A percentile compares a stretch with the other conserved stretches of the same genome.
phyloP scores from a whole-genome alignment of 2,888 invertebrate species.

The Euzophera pinguis region DNA sequence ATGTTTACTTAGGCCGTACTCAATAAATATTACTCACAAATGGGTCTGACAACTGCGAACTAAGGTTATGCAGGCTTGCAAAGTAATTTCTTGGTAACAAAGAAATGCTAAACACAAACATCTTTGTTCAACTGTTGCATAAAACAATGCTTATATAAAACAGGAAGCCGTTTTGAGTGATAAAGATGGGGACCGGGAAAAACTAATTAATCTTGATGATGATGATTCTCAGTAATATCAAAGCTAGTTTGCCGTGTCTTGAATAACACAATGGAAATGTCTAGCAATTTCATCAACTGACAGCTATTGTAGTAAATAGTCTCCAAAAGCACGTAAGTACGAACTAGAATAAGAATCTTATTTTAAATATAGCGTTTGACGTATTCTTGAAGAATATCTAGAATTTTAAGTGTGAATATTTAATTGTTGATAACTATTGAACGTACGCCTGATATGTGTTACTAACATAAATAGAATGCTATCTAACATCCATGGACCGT shows the following conservation, averaged over 20 bases:
- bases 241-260: constrained; percentile 1
- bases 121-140: constrained; percentile 4
- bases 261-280: neutral
- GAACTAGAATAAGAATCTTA: too few relatives aligned
- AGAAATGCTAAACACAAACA: constrained; percentile 1
- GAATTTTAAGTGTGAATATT: too few relatives aligned
- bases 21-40: constrained; percentile 4
- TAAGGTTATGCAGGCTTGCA: constrained; percentile 4
- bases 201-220: constrained; percentile 7
- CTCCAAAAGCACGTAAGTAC: neutral
- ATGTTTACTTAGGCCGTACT: constrained; percentile 1
- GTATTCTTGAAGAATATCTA: too few relatives aligned
- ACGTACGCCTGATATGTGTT: too few relatives aligned
- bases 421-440: too few relatives aligned
- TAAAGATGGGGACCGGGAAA: neutral
- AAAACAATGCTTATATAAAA: neutral
- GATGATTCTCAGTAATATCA: constrained; percentile 2
- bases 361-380: too few relatives aligned
- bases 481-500: too few relatives aligned
- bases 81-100: constrained; percentile 7
- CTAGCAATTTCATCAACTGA: neutral
- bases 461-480: too few relatives aligned
- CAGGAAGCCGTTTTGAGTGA: constrained; percentile 1
- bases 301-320: neutral
- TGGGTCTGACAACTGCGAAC: neutral